These are phyloP conservation scores for Ernsta delagoae DNA, from an alignment of 2,888 invertebrate genomes.

Conservation along the genomic window DNA sequence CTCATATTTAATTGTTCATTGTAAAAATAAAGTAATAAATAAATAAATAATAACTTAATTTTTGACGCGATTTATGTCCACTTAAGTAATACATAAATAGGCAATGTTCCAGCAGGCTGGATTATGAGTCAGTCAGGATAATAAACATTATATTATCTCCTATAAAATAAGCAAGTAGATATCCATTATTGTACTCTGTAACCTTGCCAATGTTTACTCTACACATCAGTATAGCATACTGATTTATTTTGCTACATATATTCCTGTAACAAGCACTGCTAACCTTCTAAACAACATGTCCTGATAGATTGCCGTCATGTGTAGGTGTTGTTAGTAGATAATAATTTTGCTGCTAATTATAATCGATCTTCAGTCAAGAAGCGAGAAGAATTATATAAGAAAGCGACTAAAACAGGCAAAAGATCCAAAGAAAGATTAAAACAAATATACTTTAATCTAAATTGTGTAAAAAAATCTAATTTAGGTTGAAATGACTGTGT, in stretches of 20 bases:
- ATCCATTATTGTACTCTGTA: constrained; percentile 6
- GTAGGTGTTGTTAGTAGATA: constrained; percentile 8
- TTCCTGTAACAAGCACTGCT: constrained; percentile 28
- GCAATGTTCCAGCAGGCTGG: too few species aligned
- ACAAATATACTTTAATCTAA: too few species aligned
- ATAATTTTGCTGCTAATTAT: background rate
- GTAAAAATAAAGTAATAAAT: too few species aligned
- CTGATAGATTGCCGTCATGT: constrained; percentile 21
- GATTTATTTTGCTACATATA: constrained; percentile 27
- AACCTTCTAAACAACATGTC: constrained; percentile 23
- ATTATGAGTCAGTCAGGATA: background rate
- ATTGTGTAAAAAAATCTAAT: too few species aligned
- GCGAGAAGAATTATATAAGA: background rate
- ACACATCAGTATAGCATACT: constrained; percentile 23
- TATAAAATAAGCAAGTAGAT: background rate
- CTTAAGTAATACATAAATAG: too few species aligned
- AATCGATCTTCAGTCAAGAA: background rate
- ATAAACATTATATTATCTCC: background rate
- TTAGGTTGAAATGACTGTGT: too few species aligned
- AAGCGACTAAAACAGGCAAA: background rate
- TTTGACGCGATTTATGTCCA: too few species aligned
- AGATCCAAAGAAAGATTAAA: background rate
- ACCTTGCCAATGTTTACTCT: constrained; percentile 29
- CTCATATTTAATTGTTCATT: too few species aligned
- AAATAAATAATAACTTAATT: too few species aligned